Conservation (phyloP, 1,140 invertebrate species). For the Trachymyrmex cornetzi region DNA sequence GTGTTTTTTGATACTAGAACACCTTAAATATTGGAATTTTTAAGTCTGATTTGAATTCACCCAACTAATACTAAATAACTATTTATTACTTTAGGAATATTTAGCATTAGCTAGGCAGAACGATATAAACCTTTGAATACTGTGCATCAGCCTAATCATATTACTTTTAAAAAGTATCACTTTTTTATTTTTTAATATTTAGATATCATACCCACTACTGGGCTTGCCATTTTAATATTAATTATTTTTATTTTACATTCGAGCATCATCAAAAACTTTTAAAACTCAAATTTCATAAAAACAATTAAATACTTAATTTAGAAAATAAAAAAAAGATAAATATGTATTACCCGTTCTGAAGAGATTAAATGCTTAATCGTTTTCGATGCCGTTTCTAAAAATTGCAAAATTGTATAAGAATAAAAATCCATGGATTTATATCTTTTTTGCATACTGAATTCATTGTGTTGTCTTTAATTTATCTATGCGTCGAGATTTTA, state of each 20-base stretch:
- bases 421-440: not conserved
- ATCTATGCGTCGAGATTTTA: not conserved
- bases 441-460: not conserved
- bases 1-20: no score
- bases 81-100: no score
- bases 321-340: not conserved
- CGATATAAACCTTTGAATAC: no score
- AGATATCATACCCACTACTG: no score
- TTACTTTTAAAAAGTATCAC: no score
- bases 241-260: no score
- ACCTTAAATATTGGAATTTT: not conserved
- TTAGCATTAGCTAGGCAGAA: no score
- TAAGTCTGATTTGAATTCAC: not conserved
- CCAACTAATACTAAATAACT: no score
- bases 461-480: not conserved
- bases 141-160: no score
- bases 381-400: not conserved
- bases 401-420: not conserved
- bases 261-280: not conserved
- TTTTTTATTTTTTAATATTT: no score
- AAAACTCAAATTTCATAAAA: not conserved
- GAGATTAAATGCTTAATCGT: not conserved
- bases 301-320: not conserved
- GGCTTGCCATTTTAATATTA: no score
- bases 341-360: not conserved